Evolutionary conservation across 2,888 invertebrate genomes (phyloP), one percentile per base, ranked within the genome.

Genomic region (Fragum sueziense): DNA sequence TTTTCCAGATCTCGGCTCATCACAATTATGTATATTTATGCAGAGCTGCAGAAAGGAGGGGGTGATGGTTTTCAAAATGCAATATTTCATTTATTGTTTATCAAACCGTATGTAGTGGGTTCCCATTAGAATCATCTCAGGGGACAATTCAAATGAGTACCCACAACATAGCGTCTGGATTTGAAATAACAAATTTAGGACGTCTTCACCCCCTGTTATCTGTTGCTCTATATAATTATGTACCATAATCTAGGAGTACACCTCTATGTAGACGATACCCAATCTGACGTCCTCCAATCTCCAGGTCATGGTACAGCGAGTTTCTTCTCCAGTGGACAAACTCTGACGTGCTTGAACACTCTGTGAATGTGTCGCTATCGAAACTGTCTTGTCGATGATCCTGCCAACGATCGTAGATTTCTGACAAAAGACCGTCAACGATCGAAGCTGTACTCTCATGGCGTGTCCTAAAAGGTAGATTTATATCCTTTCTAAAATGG

Each of bases 311-410:
- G 47, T 71, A 70, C 22, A 79, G 70, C 4, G 85, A 85, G 29
- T 71, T 83, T 41, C 87, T 82, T 17, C 86, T 59, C 79, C 85
- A 85, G 65, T 86, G 88, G 67, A 89, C 85, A 62, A 90, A 86
- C 70, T 92, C 92, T 2, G 91, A 91, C 1, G 91, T 91, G 70
- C 91, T 91, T 29, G 92, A 92, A 76, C 90, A 90, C 75, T 92
- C 92, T 14, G 92, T 92, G 85, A 92, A 91, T 0, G 92, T 93
- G 81, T 93, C 93, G 70, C 92, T 92, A 83, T 93, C 93, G 76
- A 92, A 90, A 82, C 92, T 92, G 79, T 91, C 91, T 73, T 90
- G 85, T 31, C 86, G 82, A 14, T 85, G 82, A 61, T 87, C 89
- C 62, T 91, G 89, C 91, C 91, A 92, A 25, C 91, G 89, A 76